Evolutionary conservation across 1,140 invertebrate species (phyloP).

Genomic region (Drosophila navojoa): DNA sequence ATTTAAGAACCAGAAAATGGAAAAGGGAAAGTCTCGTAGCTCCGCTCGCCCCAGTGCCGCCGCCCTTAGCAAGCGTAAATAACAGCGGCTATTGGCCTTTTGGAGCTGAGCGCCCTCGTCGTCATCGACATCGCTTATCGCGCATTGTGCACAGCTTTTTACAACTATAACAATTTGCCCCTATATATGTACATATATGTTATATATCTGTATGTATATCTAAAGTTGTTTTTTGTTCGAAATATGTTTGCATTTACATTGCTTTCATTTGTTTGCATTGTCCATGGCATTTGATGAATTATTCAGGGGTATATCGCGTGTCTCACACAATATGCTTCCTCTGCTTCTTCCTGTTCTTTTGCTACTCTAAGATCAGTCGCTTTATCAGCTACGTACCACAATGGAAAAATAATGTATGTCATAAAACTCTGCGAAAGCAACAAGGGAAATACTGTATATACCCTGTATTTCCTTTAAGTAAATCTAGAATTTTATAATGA

Average conservation of each 20-base stretch:
- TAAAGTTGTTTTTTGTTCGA: constrained; percentile 24
- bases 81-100: constrained; percentile 75
- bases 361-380: constrained; percentile 14
- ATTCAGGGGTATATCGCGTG: constrained; percentile 51
- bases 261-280: background rate
- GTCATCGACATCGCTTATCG: constrained; percentile 72
- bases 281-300: constrained; percentile 23
- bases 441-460: too few relatives aligned
- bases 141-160: constrained; percentile 54
- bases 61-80: constrained; percentile 17
- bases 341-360: background rate
- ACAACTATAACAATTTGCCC: constrained; percentile 23
- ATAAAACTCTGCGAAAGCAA: too few relatives aligned
- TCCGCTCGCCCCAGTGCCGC: background rate
- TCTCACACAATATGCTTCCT: constrained; percentile 10
- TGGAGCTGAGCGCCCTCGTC: constrained; percentile 40
- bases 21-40: constrained; percentile 51
- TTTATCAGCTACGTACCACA: constrained; percentile 24
- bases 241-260: too few relatives aligned
- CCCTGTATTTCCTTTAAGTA: too few relatives aligned
- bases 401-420: background rate
- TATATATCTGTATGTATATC: constrained; percentile 8
- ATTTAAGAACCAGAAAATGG: too few relatives aligned
- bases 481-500: too few relatives aligned
- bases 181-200: background rate